Base-by-base conservation (phyloP, 2,888 invertebrate genomes). In the Sialis fuliginosa region DNA sequence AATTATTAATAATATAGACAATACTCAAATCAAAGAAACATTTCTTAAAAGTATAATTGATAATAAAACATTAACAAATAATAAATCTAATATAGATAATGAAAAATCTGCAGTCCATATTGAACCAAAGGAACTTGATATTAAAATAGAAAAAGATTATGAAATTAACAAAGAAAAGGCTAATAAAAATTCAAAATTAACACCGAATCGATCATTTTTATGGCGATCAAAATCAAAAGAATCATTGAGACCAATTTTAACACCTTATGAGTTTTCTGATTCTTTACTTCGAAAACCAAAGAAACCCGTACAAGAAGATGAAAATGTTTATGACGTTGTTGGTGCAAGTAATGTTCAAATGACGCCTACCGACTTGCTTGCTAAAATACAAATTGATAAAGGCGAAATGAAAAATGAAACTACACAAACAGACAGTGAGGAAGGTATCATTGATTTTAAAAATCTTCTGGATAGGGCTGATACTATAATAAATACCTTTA, bases 181-280 rank as follows among this genome's bases (percentile, higher is more conserved):
- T 13, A 32, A 10, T 13, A 13, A 33, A n/a, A 45, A 32, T 32
- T n/a, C 10, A 31, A 39, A 39, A 32, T 39, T 45, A 6, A 67
- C 72, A 54, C 79, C 79, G 2, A 80, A 80, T 56, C 71, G 69
- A 52, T 80, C 81, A 5, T 81, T 81, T 60, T 62, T 81, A 35
- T 79, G 77, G 72, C 70, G 75, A 48, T 60, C 69, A 49, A 74
- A 62, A 48, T 59, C 59, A 30, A 61, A 58, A 46, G 54, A 55
- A 44, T 47, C 42, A 3, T 39, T 47, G 12, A 42, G 33, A n/a
- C 45, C 30, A 3, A 34, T 31, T 9, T 45, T 35, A 10, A 45
- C 13, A 9, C 13, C 45, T 35, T 37, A 22, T 13, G 45, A 45
- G 31, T 22, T 45, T 12, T 22, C 33, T 10, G 45, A 45, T 39